Base-by-base conservation (phyloP, 2,113 vertebrate genomes). In the Amphilophus citrinellus region DNA sequence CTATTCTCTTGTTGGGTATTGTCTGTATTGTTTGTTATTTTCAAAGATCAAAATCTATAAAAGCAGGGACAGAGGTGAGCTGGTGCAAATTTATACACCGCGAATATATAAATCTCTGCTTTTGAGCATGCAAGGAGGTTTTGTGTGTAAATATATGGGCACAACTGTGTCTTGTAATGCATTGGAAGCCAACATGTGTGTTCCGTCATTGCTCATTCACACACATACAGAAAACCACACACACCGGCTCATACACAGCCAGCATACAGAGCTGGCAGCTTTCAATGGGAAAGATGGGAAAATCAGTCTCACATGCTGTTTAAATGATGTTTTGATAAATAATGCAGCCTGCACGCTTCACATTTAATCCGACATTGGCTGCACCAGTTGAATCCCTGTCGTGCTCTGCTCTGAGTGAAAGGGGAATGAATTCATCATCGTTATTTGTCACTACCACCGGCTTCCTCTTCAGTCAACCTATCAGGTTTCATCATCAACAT, bases 241-340 rank as follows among this genome's bases (percentile, higher is more conserved):
- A n/a, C 59, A 59, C 27, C 18, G 76, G 32, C 59, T 79, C 80
- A 78, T 50, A 83, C 18, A 71, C 22, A 79, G 62, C 18, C 79
- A 22, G 39, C 37, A 73, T 7, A 78, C 61, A 79, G 44, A 71
- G 61, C 66, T 88, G 73, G 71, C 82, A 78, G 58, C 58, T 7
- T 65, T 76, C 83, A 81, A 76, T 56, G 20, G 65, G 83, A 32
- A 82, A 76, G 80, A 88, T 44, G 79, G 87, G 82, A 83, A 77
- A 86, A 79, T 82, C 85, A 56, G 82, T 73, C 35, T 87, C 83
- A 77, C 84, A 78, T 82, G 86, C 80, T 84, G 90, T 82, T 93
- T 84, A 91, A 92, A 91, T 82, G 58, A 87, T 91, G 87, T 92
- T 93, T 87, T 87, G 85, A 93, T 94, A 92, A 93, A 93, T 93